Evolutionary conservation across 2,888 invertebrate genomes (phyloP), one percentile per base, ranked within the genome.

Genomic region (Agrotis exclamationis): DNA sequence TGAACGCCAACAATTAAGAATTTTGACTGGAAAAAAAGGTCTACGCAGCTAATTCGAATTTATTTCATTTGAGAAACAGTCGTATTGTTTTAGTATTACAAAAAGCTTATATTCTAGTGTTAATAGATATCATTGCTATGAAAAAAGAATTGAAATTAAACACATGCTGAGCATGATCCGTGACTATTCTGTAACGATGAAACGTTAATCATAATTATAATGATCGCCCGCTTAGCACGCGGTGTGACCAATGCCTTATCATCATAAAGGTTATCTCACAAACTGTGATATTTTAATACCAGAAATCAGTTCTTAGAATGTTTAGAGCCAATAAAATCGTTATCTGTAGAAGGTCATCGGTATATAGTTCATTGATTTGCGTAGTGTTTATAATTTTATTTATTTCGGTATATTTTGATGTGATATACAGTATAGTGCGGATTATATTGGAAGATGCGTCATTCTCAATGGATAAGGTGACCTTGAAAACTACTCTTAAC

Each of bases 211-310:
- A 28, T 28, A 24, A 24, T 28, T 5, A 28, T 28, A 28, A 28
- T 28, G 2, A 39, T 39, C 39, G 39, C 39, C 39, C 39, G 20
- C 39, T 22, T 53, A 58, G 13, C 50, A 4, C 6, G 20, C 53
- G 0, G n/a, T 67, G 53, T 74, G 58, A 58, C 18, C 47, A 3
- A 7, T 4, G 4, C 74, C 47, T 48, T 24, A 67, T 0, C 16
- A 13, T 53, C 45, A n/a, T 16, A 68, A 76, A 80, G 72, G 79
- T 79, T 79, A 79, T 79, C 79, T 14, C 16, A 4, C 20, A 50
- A 68, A 53, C 18, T 56, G 24, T 56, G 63, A 63, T 68, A 68
- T 50, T 60, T 50, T 20, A 68, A 59, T 64, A 65, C 64, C n/a
- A 58, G 50, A 62, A 78, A 74, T 79, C 28, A 18, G 11, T 70